Percentiles rank a stretch among this genome's conserved stretches.
Evolutionary conservation across 2,113 vertebrate genomes (phyloP).

Genomic region (Halichoeres trimaculatus): DNA sequence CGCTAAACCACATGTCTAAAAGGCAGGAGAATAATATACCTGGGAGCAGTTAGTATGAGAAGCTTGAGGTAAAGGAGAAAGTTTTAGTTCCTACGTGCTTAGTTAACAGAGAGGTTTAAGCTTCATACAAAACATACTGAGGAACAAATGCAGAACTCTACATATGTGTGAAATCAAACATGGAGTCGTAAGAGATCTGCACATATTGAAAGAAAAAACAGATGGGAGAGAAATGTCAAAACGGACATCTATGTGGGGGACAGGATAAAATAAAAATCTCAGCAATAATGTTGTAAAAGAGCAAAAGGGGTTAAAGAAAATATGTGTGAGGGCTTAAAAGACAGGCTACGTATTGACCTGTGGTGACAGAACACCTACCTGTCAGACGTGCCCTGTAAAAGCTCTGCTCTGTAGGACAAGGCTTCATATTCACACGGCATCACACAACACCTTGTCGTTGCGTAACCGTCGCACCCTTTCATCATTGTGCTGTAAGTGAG

Average conservation of each 20-base stretch:
- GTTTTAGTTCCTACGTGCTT: slow-evolving; percentile 8
- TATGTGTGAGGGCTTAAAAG: slow-evolving; percentile 41
- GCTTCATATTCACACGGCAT: slow-evolving; percentile 64
- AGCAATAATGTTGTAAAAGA: slow-evolving; percentile 35
- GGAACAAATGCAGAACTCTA: neutral
- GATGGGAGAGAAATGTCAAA: slow-evolving; percentile 7
- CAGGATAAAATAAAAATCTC: slow-evolving; percentile 25
- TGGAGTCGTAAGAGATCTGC: slow-evolving; percentile 6
- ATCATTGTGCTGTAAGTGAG: slow-evolving; percentile 60
- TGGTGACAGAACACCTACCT: slow-evolving; percentile 46
- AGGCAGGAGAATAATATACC: slow-evolving; percentile 73
- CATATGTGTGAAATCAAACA: slow-evolving; percentile 1
- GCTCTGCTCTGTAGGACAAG: slow-evolving; percentile 51
- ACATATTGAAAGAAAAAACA: slow-evolving; percentile 14
- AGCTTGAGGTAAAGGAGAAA: slow-evolving; percentile 52
- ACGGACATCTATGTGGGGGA: slow-evolving; percentile 35
- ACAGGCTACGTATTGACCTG: slow-evolving; percentile 39
- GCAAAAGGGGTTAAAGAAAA: slow-evolving; percentile 12
- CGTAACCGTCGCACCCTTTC: slow-evolving; percentile 61
- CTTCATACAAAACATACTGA: slow-evolving; percentile 27
- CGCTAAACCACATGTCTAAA: slow-evolving; percentile 76
- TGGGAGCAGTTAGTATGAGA: slow-evolving; percentile 72
- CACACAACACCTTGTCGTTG: slow-evolving; percentile 60
- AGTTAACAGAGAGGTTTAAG: slow-evolving; percentile 28
- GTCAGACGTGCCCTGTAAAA: slow-evolving; percentile 41